Percentiles rank a stretch among this genome's conserved stretches.
These are phyloP conservation scores for Aurelia sp. DNA, from an alignment of 30 jellyfish, hydroid and myxozoan genomes.

Conservation along the genomic window DNA sequence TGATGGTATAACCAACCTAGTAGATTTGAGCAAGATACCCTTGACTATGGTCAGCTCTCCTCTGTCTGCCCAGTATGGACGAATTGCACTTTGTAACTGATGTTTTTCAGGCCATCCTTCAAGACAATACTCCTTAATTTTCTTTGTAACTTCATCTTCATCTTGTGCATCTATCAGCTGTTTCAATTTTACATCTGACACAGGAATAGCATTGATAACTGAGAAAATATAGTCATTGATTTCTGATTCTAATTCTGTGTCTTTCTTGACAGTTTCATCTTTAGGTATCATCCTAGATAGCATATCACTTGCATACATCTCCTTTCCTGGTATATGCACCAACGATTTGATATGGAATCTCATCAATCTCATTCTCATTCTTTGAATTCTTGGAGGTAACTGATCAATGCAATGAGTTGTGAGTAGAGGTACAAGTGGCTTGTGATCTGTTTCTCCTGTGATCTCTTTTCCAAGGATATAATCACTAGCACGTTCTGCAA, in stretches of 20 bases:
- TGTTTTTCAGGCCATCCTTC: conserved; percentile 64
- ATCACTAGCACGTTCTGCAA: conserved; percentile 53
- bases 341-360: conserved; percentile 20
- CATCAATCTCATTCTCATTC: conserved; percentile 41
- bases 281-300: conserved; percentile 35
- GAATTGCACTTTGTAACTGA: conserved; percentile 29
- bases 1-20: conserved; percentile 43
- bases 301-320: conserved; percentile 43
- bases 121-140: conserved; percentile 19
- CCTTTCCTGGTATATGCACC: conserved; percentile 49
- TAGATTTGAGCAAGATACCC: conserved; percentile 21
- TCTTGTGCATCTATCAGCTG: conserved; percentile 46
- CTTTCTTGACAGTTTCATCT: background rate
- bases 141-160: conserved; percentile 38
- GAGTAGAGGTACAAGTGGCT: conserved; percentile 46
- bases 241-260: conserved; percentile 15
- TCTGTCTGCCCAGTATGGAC: conserved; percentile 44
- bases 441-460: conserved; percentile 53
- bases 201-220: conserved; percentile 36
- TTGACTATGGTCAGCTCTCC: conserved; percentile 37
- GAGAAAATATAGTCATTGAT: conserved; percentile 17
- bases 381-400: conserved; percentile 45
- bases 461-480: conserved; percentile 51
- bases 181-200: conserved; percentile 24
- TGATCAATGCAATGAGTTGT: conserved; percentile 51